Conservation (phyloP, 1,140 invertebrate species). For the Onthophagus taurus region DNA sequence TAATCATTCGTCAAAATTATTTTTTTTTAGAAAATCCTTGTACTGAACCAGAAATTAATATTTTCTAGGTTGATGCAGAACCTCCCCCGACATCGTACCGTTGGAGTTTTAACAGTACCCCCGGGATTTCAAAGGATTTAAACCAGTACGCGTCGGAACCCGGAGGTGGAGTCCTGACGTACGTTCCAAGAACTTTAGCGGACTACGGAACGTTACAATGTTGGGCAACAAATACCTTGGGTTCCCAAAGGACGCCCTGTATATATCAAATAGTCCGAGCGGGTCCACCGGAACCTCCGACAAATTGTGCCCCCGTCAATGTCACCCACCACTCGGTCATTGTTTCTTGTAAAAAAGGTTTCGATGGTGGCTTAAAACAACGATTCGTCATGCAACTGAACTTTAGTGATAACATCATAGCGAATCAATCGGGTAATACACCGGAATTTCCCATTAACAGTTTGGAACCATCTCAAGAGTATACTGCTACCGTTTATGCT, state of each 20-base stretch:
- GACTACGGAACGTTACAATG: conserved; percentile 50
- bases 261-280: conserved; percentile 48
- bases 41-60: conserved; percentile 8
- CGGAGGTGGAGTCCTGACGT: conserved; percentile 39
- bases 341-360: conserved; percentile 39
- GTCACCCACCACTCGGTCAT: conserved; percentile 42
- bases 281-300: conserved; percentile 43
- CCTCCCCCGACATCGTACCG: conserved; percentile 43
- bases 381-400: conserved; percentile 38
- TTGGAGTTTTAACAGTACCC: conserved; percentile 54
- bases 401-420: conserved; percentile 25
- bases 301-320: conserved; percentile 41
- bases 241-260: conserved; percentile 44
- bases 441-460: conserved; percentile 37
- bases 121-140: conserved; percentile 34
- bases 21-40: too few relatives aligned
- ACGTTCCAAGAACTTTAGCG: conserved; percentile 41
- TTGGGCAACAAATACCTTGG: conserved; percentile 46
- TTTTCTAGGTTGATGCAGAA: conserved; percentile 44
- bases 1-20: too few relatives aligned
- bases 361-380: conserved; percentile 35
- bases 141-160: conserved; percentile 32
- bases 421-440: conserved; percentile 27
- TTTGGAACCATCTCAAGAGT: conserved; percentile 39
- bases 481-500: conserved; percentile 43